Percentiles rank a stretch among this genome's conserved stretches.
Conservation (phyloP, 2,797 vertebrate species). For the Manis pentadactyla region DNA sequence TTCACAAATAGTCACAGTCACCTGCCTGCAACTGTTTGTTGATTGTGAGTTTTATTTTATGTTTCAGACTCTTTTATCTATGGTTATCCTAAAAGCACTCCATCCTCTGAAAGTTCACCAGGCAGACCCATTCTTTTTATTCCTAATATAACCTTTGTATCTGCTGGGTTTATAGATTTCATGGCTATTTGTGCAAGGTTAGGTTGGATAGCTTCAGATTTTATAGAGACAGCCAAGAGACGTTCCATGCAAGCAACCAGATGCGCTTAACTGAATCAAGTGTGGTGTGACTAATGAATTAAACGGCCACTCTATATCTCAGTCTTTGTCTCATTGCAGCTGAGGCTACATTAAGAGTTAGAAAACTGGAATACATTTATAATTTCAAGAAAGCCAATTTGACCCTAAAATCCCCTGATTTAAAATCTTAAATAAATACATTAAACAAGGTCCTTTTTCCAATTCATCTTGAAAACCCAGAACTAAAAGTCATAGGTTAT, state of each 20-base stretch:
- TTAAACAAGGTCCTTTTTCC: neutral
- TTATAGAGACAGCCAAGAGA: conserved; percentile 84
- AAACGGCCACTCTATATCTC: conserved; percentile 78
- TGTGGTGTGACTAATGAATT: conserved; percentile 91
- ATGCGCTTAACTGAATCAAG: conserved; percentile 87
- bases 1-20: conserved; percentile 67
- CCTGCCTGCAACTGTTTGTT: conserved; percentile 69
- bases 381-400: conserved; percentile 69
- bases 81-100: conserved; percentile 81
- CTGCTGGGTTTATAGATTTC: conserved; percentile 87
- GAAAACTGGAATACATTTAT: conserved; percentile 76
- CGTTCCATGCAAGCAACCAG: conserved; percentile 86
- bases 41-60: conserved; percentile 85
- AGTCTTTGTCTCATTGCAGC: conserved; percentile 82
- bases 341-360: conserved; percentile 82
- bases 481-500: neutral
- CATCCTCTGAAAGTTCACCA: conserved; percentile 84
- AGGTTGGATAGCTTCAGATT: conserved; percentile 83
- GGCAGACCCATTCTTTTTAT: conserved; percentile 81
- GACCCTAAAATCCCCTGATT: conserved; percentile 49
- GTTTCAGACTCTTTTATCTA: conserved; percentile 85
- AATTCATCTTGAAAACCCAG: neutral
- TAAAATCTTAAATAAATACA: conserved; percentile 66
- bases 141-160: conserved; percentile 83
- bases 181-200: conserved; percentile 86